These are phyloP conservation scores for Tiliqua scincoides DNA, from an alignment of 2,113 vertebrate species.

Conservation along the genomic window DNA sequence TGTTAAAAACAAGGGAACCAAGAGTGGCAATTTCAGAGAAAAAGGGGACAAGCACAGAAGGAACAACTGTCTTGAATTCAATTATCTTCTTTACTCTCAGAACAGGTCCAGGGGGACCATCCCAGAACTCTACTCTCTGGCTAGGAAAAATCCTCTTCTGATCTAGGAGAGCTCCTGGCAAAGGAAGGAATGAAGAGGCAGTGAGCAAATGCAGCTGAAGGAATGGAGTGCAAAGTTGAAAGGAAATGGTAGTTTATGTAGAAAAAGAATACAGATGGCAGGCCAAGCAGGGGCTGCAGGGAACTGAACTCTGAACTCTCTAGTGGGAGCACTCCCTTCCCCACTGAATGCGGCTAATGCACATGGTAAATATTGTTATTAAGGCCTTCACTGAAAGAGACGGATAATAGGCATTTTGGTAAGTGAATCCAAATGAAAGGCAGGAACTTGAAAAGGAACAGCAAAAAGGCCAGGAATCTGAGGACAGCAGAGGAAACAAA, in stretches of 20 bases:
- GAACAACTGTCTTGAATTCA: neutral
- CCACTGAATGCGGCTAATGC: neutral
- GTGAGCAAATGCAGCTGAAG: neutral
- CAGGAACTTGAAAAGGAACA: neutral
- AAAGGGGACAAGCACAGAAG: no score
- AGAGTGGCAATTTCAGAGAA: no score
- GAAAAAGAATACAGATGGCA: neutral
- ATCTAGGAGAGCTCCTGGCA: neutral
- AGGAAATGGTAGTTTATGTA: neutral
- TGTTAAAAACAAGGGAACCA: no score
- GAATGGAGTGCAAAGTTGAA: neutral
- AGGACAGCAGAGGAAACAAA: neutral
- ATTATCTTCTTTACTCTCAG: neutral
- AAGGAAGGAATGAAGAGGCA: neutral
- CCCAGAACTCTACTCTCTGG: neutral
- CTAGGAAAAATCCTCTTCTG: neutral
- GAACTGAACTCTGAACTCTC: neutral
- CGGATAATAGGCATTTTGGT: neutral
- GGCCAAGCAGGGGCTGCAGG: neutral
- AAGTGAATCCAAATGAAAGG: constrained; percentile 9
- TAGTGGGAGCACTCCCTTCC: no score
- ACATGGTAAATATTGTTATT: neutral
- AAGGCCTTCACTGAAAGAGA: neutral
- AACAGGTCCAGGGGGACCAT: neutral
- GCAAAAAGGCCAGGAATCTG: neutral